Evolutionary conservation across 2,113 vertebrate genomes (phyloP), one percentile per base, ranked within the genome.

Genomic region (Aldabrachelys gigantea): DNA sequence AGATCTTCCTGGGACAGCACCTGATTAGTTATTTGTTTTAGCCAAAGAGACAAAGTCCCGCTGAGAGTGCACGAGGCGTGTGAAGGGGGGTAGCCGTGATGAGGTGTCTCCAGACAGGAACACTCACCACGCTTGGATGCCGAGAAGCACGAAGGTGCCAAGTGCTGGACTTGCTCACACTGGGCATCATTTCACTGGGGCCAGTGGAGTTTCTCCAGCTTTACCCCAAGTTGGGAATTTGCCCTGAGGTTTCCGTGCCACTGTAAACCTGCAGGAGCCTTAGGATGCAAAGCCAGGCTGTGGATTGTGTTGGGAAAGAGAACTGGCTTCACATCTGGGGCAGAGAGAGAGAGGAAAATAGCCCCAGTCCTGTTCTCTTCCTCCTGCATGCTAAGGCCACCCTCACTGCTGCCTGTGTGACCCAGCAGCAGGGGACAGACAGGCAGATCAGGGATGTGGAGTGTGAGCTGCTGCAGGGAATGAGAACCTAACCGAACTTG

Each of bases 1-100:
- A 2, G 86, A 59, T 80, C 84, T 91, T 90, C 69, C 57, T 1
- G 0, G 89, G 84, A 80, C 0, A 0, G 80, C 49, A 93, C 91
- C 96, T 95, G 91, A 93, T 35, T 69, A 87, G 56, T 83, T 97
- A 92, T 96, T 97, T 97, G 85, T 84, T 91, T 94, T 96, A 91
- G 59, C 85, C 1, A 0, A 93, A 78, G 92, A 76, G 17, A 13
- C 35, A 11, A 82, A 52, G 52, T 35, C 82, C 59, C 82, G 62
- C 29, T 56, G 75, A 49, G 75, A 50, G 81, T 12, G 80, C 56
- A 59, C 27, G 78, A 47, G 41, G 44, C 14, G 65, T 80, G 35
- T 1, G 0, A 82, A 82, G 85, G 2, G 0, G 75, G 90, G 95
- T 0, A 1, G 91, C 89, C 75, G 12, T 92, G 96, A 94, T 4